phyloP scores from a whole-genome alignment of 53 echinoderm and acorn worm species.

The Pentamera pediparva region DNA sequence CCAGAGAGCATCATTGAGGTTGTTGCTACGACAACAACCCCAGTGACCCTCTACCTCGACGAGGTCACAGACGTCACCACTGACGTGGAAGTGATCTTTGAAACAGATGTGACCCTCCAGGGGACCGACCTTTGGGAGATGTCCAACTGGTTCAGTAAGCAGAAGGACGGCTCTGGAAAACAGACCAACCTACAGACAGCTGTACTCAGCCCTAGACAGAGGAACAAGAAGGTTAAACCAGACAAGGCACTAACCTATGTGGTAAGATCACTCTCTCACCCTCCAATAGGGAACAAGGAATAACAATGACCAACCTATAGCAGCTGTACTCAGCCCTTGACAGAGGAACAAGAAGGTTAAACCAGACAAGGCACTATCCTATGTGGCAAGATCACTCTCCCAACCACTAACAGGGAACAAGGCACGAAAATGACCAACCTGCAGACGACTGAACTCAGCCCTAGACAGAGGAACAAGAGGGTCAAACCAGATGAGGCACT shows the following conservation, averaged over 20 bases:
- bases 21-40: slow-evolving; percentile 7
- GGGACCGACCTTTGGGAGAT: slow-evolving; percentile 51
- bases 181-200: slow-evolving; percentile 1
- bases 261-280: not conserved
- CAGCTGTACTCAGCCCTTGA: too few relatives aligned
- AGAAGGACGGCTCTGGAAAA: slow-evolving; percentile 26
- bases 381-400: too few relatives aligned
- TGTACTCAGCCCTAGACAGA: not conserved
- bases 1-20: not conserved
- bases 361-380: slow-evolving; percentile 4
- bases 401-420: too few relatives aligned
- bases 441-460: not conserved
- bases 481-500: slow-evolving; percentile 15
- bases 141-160: slow-evolving; percentile 45
- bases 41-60: slow-evolving; percentile 18
- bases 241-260: slow-evolving; percentile 8
- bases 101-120: not conserved
- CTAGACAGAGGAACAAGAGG: not conserved
- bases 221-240: slow-evolving; percentile 11
- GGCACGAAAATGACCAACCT: slow-evolving; percentile 8
- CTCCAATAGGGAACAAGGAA: not conserved
- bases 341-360: slow-evolving; percentile 21
- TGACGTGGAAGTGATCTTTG: slow-evolving; percentile 10
- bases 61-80: slow-evolving; percentile 24
- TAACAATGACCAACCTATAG: not conserved